Evolutionary conservation across 1,140 invertebrate genomes (phyloP), one percentile per base, ranked within the genome.

Genomic region (Leucophenga varia): DNA sequence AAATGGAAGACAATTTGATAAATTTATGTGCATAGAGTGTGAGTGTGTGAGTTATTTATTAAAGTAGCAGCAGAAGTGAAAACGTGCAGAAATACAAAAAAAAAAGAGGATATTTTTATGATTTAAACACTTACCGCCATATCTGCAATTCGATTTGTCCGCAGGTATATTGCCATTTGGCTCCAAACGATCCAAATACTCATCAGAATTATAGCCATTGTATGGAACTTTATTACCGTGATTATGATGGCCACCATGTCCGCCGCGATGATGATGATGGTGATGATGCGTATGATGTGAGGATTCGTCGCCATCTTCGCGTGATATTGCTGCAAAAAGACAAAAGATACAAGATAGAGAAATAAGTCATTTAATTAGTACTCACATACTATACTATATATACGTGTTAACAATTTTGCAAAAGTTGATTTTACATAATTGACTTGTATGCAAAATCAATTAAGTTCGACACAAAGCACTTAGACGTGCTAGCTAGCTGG

Each of bases 181-280:
- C 78, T 93, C 90, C 58, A 93, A 82, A 67, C 89, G 81, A 77
- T 93, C 90, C 75, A 93, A 83, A 81, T 90, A 93, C 79, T 93
- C 90, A 65, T 92, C 90, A 41, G 89, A 91, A 58, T 75, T 75
- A 82, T 91, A 93, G 45, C 90, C 90, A 79, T 91, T 91, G 79
- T 90, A 92, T 53, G 86, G 83, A 71, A 89, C 79, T 78, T 88
- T 87, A 57, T 81, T 80, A 75, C 65, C 68, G 68, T 74, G 72
- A 59, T 72, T 74, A 54, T 75, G 71, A 46, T 71, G 61, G 43
- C 67, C 61, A 39, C 69, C 64, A 51, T 70, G 61, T 34, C 70
- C 59, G 46, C 67, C 64, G 57, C 72, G 69, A 52, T 71, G 59
- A 50, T 72, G 64, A 41, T 71, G 63, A 48, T 55, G 43, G 39